Percentiles rank a stretch among this genome's conserved stretches.
Evolutionary conservation across 2,113 vertebrate genomes (phyloP).

Genomic region (Lethenteron reissneri): DNA sequence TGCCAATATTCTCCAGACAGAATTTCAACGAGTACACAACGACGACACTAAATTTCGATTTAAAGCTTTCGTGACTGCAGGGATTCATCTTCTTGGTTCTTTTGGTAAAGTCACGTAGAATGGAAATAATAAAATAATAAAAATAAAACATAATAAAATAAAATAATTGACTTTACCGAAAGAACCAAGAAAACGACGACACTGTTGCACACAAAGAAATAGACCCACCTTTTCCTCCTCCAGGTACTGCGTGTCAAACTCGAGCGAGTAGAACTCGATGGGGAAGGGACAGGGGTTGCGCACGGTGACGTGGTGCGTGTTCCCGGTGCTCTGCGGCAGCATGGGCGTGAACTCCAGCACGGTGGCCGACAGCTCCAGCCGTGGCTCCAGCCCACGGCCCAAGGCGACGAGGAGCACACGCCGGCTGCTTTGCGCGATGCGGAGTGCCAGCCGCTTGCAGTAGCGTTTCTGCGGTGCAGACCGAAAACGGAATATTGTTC

Average conservation of each 20-base stretch:
- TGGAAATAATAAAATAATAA: too few relatives aligned
- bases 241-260: conserved; percentile 48
- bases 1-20: too few relatives aligned
- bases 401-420: conserved; percentile 22
- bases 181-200: too few relatives aligned
- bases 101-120: too few relatives aligned
- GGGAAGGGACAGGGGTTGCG: conserved; percentile 53
- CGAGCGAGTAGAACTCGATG: conserved; percentile 61
- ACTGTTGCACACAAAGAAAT: too few relatives aligned
- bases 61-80: too few relatives aligned
- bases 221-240: conserved; percentile 44
- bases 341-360: conserved; percentile 34
- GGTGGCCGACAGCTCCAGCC: conserved; percentile 30
- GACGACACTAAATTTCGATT: too few relatives aligned
- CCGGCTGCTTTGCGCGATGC: conserved; percentile 28
- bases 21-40: too few relatives aligned
- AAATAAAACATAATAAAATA: too few relatives aligned
- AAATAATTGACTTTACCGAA: too few relatives aligned
- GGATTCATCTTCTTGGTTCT: too few relatives aligned
- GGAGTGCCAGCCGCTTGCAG: conserved; percentile 26
- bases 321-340: conserved; percentile 24
- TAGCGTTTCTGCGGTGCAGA: conserved; percentile 33
- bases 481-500: conserved; percentile 1
- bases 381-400: conserved; percentile 41
- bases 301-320: conserved; percentile 28